Conservation (phyloP, 2,888 invertebrate species). For the Sarcophaga rosellei region DNA sequence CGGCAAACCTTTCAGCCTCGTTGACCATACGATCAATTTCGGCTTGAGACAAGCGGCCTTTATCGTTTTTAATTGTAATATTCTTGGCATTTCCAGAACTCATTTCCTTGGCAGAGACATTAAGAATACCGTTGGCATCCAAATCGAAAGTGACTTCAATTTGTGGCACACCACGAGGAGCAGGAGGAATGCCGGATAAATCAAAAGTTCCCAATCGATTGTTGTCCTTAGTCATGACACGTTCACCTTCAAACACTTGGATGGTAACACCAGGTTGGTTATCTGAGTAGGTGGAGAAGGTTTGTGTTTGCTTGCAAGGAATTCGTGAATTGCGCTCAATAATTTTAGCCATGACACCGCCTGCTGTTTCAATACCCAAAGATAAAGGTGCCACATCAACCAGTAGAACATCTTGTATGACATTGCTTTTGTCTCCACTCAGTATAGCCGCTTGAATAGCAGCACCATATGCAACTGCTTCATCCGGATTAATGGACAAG, state of each 20-base stretch:
- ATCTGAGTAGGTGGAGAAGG: slow-evolving; percentile 90
- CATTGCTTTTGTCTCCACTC: slow-evolving; percentile 86
- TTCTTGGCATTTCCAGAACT: slow-evolving; percentile 87
- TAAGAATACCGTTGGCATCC: slow-evolving; percentile 97
- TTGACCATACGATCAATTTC: slow-evolving; percentile 91
- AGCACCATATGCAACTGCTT: slow-evolving; percentile 90
- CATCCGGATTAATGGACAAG: slow-evolving; percentile 90
- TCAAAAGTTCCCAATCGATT: slow-evolving; percentile 97
- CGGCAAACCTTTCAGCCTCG: slow-evolving; percentile 88
- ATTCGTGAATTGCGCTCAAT: slow-evolving; percentile 88
- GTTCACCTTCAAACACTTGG: slow-evolving; percentile 89
- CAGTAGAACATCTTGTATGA: slow-evolving; percentile 88
- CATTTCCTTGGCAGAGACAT: slow-evolving; percentile 89
- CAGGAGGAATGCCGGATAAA: slow-evolving; percentile 97
- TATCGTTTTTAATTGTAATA: slow-evolving; percentile 92
- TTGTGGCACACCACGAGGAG: slow-evolving; percentile 92
- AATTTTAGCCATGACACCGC: slow-evolving; percentile 90
- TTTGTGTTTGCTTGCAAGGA: slow-evolving; percentile 87
- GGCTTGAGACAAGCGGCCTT: slow-evolving; percentile 89
- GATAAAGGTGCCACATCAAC: slow-evolving; percentile 87
- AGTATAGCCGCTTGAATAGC: slow-evolving; percentile 89
- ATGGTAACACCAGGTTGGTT: slow-evolving; percentile 90
- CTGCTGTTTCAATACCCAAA: slow-evolving; percentile 89
- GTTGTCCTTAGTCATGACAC: slow-evolving; percentile 96
- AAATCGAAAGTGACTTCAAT: slow-evolving; percentile 91